Conservation (phyloP, 2,113 vertebrate species). For the Oryzias woworae region DNA sequence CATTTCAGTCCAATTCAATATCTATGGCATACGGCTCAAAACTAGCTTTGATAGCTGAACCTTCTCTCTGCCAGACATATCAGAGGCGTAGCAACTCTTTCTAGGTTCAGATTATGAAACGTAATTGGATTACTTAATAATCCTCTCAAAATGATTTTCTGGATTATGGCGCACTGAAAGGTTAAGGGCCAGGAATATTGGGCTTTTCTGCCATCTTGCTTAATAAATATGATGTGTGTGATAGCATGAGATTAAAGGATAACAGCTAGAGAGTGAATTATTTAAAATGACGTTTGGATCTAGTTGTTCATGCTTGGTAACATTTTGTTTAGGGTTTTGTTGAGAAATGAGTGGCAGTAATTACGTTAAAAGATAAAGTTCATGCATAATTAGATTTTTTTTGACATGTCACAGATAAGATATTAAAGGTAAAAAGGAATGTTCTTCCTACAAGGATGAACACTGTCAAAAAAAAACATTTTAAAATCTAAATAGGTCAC, state of each 20-base stretch:
- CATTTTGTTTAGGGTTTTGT: conserved; percentile 31
- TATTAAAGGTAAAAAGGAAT: neutral
- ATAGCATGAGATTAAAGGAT: conserved; percentile 44
- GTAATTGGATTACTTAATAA: conserved; percentile 68
- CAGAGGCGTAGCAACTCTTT: conserved; percentile 46
- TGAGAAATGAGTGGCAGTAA: neutral
- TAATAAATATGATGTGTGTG: conserved; percentile 42
- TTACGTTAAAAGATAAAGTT: no score
- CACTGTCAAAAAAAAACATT: no score
- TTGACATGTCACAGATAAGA: conserved; percentile 8
- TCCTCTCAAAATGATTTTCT: conserved; percentile 67
- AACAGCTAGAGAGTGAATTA: conserved; percentile 22
- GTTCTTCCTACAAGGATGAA: no score
- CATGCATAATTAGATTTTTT: no score
- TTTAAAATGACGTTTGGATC: conserved; percentile 26
- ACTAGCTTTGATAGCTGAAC: conserved; percentile 29
- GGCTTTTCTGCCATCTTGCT: conserved; percentile 19
- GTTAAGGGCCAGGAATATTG: conserved; percentile 25
- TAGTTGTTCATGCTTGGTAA: conserved; percentile 18
- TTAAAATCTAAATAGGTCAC: no score
- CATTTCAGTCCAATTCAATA: neutral
- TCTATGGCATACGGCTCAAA: conserved; percentile 3
- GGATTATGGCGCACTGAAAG: conserved; percentile 51
- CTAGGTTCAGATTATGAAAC: conserved; percentile 55
- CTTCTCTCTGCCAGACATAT: conserved; percentile 29